Conservation (phyloP, 1,140 invertebrate species). For the Drosophila auraria region DNA sequence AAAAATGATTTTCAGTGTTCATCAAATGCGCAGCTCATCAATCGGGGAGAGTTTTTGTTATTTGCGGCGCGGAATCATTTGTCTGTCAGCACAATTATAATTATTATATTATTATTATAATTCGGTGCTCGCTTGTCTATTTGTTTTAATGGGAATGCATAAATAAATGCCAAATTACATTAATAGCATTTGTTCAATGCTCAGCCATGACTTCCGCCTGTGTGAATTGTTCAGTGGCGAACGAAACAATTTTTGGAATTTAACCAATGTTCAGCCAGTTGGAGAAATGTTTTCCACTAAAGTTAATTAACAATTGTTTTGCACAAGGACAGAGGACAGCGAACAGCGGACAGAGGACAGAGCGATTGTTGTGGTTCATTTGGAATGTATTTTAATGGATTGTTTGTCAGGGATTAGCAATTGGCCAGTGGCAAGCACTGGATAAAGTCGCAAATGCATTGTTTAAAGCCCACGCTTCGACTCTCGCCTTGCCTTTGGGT, state of each 20-base stretch:
- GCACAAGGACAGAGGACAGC: not conserved
- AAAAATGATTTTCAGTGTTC: conserved; percentile 63
- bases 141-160: conserved; percentile 76
- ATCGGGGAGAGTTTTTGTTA: conserved; percentile 58
- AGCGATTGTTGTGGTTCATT: conserved; percentile 38
- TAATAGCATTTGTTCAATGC: conserved; percentile 71
- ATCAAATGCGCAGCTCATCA: conserved; percentile 65
- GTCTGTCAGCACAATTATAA: conserved; percentile 59
- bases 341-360: not conserved
- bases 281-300: conserved; percentile 56
- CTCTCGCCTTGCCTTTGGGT: not conserved
- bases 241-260: conserved; percentile 37
- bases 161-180: conserved; percentile 81
- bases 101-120: conserved; percentile 63
- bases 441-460: conserved; percentile 25
- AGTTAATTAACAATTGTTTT: conserved; percentile 71
- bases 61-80: conserved; percentile 54
- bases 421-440: conserved; percentile 23
- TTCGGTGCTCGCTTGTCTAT: conserved; percentile 54
- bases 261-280: conserved; percentile 42
- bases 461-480: conserved; percentile 14
- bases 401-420: conserved; percentile 45
- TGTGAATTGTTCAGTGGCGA: conserved; percentile 51
- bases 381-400: conserved; percentile 49
- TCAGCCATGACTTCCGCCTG: conserved; percentile 67